Evolutionary conservation across 2,888 invertebrate species (phyloP).

Genomic region (Chymomyza procnemis): DNA sequence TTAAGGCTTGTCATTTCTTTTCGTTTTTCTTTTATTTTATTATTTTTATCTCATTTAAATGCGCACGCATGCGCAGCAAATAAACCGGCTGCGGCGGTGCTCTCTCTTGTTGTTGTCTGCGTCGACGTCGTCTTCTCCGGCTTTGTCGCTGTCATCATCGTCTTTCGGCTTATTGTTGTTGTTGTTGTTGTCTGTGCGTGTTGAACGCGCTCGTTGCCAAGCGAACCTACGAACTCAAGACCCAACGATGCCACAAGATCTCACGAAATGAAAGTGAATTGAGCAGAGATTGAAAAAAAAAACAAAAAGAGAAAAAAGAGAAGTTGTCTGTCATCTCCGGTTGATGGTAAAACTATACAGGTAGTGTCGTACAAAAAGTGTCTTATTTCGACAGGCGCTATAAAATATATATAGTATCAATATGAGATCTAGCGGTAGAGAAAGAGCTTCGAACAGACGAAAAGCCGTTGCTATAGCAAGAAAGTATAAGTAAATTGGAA

Average conservation of each 20-base stretch:
- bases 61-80: slow-evolving; percentile 61
- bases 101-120: slow-evolving; percentile 1
- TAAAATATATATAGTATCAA: no score
- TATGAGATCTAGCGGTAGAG: no score
- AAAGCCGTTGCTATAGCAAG: no score
- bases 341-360: no score
- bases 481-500: no score
- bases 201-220: slow-evolving; percentile 28
- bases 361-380: no score
- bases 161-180: no score
- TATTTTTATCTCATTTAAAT: slow-evolving; percentile 51
- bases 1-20: not conserved
- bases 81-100: slow-evolving; percentile 36
- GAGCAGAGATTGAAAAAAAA: slow-evolving; percentile 29
- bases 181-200: not conserved
- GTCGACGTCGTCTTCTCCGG: not conserved
- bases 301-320: not conserved
- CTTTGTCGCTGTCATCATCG: not conserved
- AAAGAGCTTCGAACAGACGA: no score
- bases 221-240: not conserved
- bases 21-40: not conserved
- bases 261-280: slow-evolving; percentile 67
- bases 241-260: slow-evolving; percentile 12
- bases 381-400: no score
- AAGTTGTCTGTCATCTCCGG: not conserved